Evolutionary conservation across 2,888 invertebrate species (phyloP).

Genomic region (Agriopis aurantiaria): DNA sequence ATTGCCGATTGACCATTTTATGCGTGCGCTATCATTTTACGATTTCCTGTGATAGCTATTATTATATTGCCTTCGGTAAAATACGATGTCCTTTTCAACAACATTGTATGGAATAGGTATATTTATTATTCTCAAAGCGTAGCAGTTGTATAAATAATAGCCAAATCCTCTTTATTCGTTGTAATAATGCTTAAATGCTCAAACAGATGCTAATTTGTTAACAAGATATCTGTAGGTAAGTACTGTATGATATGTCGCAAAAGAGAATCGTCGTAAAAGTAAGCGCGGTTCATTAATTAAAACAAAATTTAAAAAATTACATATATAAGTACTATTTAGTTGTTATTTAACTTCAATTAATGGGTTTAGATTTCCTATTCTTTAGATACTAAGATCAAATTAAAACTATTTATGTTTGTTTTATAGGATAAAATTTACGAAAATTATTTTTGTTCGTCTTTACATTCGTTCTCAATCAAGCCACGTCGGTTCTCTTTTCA

Average conservation of each 20-base stretch:
- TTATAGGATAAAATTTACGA: no score
- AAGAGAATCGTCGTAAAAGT: not conserved
- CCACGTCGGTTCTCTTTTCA: conserved; percentile 4
- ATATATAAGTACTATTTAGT: no score
- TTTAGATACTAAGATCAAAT: no score
- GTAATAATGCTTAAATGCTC: conserved; percentile 13
- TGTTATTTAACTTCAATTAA: no score
- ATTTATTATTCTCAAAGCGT: conserved; percentile 25
- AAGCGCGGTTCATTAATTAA: not conserved
- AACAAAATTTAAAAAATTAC: no score
- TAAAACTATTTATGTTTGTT: no score
- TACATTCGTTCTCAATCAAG: not conserved
- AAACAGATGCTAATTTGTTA: conserved; percentile 15
- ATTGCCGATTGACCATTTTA: conserved; percentile 52
- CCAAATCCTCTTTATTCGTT: conserved; percentile 11
- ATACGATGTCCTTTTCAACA: conserved; percentile 50
- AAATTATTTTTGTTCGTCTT: not conserved
- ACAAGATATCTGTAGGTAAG: conserved; percentile 9
- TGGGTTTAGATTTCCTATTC: no score
- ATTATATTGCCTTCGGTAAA: conserved; percentile 58
- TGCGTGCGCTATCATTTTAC: conserved; percentile 62
- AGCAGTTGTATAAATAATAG: conserved; percentile 9
- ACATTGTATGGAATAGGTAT: conserved; percentile 46
- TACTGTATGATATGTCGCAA: conserved; percentile 1
- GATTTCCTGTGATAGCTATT: conserved; percentile 66